Percentiles rank a stretch among this genome's conserved stretches.
Conservation (phyloP, 1,140 invertebrate species). For the Ylistrum balloti region DNA sequence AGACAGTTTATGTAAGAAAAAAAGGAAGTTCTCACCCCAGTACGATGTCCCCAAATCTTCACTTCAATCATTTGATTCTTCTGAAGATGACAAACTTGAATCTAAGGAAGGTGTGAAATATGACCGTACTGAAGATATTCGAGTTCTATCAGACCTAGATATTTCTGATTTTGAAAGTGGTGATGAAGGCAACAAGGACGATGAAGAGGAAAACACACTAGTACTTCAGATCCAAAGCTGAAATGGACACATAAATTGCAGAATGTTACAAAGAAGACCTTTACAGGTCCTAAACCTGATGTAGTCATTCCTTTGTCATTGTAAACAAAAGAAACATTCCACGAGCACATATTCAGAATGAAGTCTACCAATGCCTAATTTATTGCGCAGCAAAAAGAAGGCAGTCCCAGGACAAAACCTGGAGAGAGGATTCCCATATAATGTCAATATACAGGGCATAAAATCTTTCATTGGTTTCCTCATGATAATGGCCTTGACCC, state of each 20-base stretch:
- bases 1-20: background rate
- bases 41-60: no score
- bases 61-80: background rate
- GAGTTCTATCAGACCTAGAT: background rate
- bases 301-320: background rate
- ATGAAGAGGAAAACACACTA: background rate
- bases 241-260: background rate
- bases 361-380: no score
- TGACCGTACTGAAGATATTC: constrained; percentile 13
- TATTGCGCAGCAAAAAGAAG: no score
- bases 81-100: background rate
- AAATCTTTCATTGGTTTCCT: background rate
- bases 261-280: background rate
- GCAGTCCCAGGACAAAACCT: no score
- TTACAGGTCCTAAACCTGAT: constrained; percentile 43
- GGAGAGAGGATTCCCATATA: no score
- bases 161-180: constrained; percentile 42
- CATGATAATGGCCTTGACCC: constrained; percentile 42
- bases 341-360: no score
- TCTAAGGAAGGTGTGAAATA: background rate
- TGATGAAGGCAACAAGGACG: constrained; percentile 8
- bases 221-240: background rate
- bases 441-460: background rate
- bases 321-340: constrained; percentile 13
- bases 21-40: background rate